Conservation (phyloP, 2,797 vertebrate genomes). For the Artibeus lituratus region DNA sequence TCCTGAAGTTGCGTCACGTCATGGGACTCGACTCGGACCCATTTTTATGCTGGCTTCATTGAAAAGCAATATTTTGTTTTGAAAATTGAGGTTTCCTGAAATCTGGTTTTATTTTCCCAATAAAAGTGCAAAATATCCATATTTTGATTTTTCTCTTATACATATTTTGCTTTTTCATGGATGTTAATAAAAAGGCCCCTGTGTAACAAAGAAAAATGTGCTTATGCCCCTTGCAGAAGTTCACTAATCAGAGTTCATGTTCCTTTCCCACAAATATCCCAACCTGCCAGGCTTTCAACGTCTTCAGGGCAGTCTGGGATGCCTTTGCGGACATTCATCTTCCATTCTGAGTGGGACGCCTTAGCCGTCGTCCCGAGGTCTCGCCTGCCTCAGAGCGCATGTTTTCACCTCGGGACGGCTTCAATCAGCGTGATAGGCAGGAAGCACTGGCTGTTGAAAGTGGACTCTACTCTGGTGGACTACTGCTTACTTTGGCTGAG, state of each 20-base stretch:
- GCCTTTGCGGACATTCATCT: background rate
- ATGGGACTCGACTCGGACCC: slow-evolving; percentile 28
- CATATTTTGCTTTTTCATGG: background rate
- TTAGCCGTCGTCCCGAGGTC: background rate
- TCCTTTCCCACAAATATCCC: slow-evolving; percentile 36
- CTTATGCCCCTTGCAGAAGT: background rate
- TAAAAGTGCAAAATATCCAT: slow-evolving; percentile 65
- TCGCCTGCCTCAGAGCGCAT: background rate
- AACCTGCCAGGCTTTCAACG: background rate
- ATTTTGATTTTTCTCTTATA: slow-evolving; percentile 64
- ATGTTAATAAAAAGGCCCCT: background rate
- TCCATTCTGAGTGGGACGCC: background rate
- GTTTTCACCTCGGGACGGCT: slow-evolving; percentile 44
- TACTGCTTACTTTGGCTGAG: slow-evolving; percentile 63
- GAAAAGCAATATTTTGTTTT: background rate
- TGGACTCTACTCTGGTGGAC: slow-evolving; percentile 50
- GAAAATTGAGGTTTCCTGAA: slow-evolving; percentile 77
- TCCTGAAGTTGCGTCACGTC: slow-evolving; percentile 33
- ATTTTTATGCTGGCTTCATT: slow-evolving; percentile 4
- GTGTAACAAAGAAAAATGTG: slow-evolving; percentile 9
- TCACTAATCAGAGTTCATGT: background rate
- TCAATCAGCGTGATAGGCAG: slow-evolving; percentile 67
- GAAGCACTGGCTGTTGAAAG: slow-evolving; percentile 66
- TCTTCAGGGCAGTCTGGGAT: background rate
- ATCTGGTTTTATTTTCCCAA: slow-evolving; percentile 77